A percentile compares a stretch with the other conserved stretches of the same genome.
Evolutionary conservation across 2,797 vertebrate genomes (phyloP).

Genomic region (Aselliscus stoliczkanus): DNA sequence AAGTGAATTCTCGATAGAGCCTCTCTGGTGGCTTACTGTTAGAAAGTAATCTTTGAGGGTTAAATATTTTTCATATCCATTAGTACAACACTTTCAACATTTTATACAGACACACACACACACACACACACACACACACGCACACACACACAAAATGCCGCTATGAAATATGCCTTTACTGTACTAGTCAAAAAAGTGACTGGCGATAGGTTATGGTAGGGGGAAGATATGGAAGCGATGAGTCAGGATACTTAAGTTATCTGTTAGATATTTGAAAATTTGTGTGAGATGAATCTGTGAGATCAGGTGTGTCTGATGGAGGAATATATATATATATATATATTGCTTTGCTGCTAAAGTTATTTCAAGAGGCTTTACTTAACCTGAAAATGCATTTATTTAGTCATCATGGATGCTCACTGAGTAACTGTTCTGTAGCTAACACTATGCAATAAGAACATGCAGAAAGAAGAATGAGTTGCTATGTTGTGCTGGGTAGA

Average conservation of each 20-base stretch:
- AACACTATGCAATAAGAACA: neutral
- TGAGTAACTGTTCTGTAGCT: neutral
- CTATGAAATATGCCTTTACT: too few relatives aligned
- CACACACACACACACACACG: too few relatives aligned
- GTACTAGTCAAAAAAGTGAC: too few relatives aligned
- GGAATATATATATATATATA: neutral
- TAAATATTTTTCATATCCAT: neutral
- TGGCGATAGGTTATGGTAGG: too few relatives aligned
- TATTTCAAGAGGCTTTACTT: neutral
- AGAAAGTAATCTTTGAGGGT: neutral
- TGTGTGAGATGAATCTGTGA: too few relatives aligned
- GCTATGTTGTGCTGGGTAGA: neutral
- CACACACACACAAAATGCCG: too few relatives aligned
- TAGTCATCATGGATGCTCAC: neutral
- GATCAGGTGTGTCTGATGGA: too few relatives aligned
- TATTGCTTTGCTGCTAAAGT: neutral
- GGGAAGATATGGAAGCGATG: too few relatives aligned
- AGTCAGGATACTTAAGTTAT: too few relatives aligned
- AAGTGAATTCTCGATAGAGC: neutral
- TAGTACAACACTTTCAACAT: neutral
- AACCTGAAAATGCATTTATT: neutral
- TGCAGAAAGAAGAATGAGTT: accelerated
- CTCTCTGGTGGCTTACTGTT: neutral
- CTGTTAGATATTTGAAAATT: too few relatives aligned
- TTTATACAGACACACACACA: too few relatives aligned